Base-by-base conservation (phyloP, 1,140 invertebrate genomes). In the Batillaria attramentaria region DNA sequence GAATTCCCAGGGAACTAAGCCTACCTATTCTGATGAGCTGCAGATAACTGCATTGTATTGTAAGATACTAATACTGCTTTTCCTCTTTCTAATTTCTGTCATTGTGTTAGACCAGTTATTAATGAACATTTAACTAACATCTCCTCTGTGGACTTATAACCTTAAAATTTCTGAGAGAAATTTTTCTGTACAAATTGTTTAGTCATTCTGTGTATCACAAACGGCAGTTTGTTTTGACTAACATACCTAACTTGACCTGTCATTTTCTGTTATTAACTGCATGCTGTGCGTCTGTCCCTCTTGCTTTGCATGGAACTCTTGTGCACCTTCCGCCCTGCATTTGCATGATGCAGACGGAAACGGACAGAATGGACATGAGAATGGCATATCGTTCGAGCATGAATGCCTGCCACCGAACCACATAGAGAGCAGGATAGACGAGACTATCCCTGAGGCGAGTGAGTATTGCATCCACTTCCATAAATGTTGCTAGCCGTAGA, bases 371-470 rank as follows among this genome's bases (percentile, higher is more conserved):
- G 65, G 42, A n/a, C 74, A 79, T 31, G 46, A 73, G 28, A 83
- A 80, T 69, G 65, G 81, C 41, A 37, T 78, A 33, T 42, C 39
- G 24, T 60, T 24, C 43, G 83, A 81, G 83, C 83, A 84, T 81
- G 83, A 84, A 24, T 54, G 75, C 16, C 39, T 50, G 31, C 73
- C 78, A 37, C 72, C 65, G 28, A 39, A 80, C 74, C 68, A 62
- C 60, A 81, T 84, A 78, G 81, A 82, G 70, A 78, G 66, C 79
- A 78, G 81, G 39, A 81, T 84, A 65, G 80, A 81, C n/a, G 83
- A 84, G 69, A 73, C 80, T 35, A 84, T 84, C 37, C 83, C 83
- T 42, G 83, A 84, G 78, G 83, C 80, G 46, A 84, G 83, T 84
- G 77, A 81, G 83, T 81, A 78, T 39, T 57, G 16, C 20, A 10